Evolutionary conservation across 2,113 vertebrate species (phyloP).

Genomic region (Dipodomys merriami): DNA sequence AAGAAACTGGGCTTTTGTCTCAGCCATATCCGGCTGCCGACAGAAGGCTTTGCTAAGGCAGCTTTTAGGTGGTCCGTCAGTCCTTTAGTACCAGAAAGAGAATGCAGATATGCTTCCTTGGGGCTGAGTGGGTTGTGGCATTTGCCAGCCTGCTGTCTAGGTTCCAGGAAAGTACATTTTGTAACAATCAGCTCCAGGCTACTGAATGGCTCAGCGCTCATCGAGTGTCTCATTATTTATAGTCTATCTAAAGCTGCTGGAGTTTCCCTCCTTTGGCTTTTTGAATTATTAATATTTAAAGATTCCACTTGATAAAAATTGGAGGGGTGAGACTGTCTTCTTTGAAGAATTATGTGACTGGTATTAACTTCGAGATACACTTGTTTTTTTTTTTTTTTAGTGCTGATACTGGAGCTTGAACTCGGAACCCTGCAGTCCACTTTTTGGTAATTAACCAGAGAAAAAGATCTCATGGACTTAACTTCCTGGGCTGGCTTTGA

Average conservation of each 20-base stretch:
- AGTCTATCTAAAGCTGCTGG: not conserved
- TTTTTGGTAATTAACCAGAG: no score
- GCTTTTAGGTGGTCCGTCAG: not conserved
- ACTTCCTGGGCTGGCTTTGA: no score
- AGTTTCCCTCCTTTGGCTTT: conserved; percentile 39
- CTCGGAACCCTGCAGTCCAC: no score
- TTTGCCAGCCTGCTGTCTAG: not conserved
- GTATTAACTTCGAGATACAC: not conserved
- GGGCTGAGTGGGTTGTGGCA: not conserved
- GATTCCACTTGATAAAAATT: not conserved
- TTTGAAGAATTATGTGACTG: not conserved
- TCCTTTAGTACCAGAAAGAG: not conserved
- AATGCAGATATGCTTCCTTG: not conserved
- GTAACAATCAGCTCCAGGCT: not conserved
- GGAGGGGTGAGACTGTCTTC: not conserved
- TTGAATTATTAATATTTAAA: conserved; percentile 62
- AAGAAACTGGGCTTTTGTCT: conserved; percentile 31
- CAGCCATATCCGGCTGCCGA: not conserved
- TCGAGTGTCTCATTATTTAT: not conserved
- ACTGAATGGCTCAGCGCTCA: not conserved
- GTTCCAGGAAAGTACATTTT: conserved; percentile 34
- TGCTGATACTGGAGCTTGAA: no score
- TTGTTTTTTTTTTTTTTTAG: not conserved
- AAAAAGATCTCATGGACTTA: no score
- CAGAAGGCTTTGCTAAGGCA: not conserved